Base-by-base conservation (phyloP, 2,113 vertebrate species). In the Cyanistes caeruleus region DNA sequence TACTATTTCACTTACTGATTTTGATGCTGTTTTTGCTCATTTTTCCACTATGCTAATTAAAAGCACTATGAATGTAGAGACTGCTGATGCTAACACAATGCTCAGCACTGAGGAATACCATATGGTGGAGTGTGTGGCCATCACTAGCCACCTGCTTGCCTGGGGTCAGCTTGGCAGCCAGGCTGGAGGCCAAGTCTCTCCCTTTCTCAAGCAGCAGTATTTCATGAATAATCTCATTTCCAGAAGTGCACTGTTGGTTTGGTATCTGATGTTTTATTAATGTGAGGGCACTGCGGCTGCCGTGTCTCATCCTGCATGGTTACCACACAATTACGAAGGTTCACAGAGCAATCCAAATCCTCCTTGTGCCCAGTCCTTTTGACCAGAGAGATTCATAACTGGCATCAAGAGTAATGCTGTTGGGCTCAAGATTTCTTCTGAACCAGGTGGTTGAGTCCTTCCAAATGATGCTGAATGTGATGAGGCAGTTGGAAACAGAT, bases 11-110 rank as follows among this genome's bases (percentile, higher is more conserved):
- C 77, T 75, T 78, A 43, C 85, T 43, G 22, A 39, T 60, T 75
- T 82, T 84, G 74, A 72, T 84, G 89, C 67, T 78, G 53, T 1
- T 68, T 87, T 87, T 86, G 44, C 63, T 92, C 35, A 46, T 90
- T 94, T 94, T 88, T 70, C 78, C 79, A 43, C 51, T 31, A 52
- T 27, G 49, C 79, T 95, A 88, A 95, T 91, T 86, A 96, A 90
- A 91, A 91, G 62, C 82, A 48, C 60, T 56, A 41, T 13, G 68
- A 72, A 43, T 46, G 46, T 6, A 69, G 89, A 93, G 89, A 21
- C 65, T 13, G 33, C 69, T 93, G 93, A 93, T 87, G 94, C 89
- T 90, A 41, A 70, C 30, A 84, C 75, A 88, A 64, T 25, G 67
- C 59, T 88, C 82, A 78, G 77, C 51, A 52, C 51, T 69, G 72